Conservation (phyloP, 2,113 vertebrate genomes). For the Colinus virginianus region DNA sequence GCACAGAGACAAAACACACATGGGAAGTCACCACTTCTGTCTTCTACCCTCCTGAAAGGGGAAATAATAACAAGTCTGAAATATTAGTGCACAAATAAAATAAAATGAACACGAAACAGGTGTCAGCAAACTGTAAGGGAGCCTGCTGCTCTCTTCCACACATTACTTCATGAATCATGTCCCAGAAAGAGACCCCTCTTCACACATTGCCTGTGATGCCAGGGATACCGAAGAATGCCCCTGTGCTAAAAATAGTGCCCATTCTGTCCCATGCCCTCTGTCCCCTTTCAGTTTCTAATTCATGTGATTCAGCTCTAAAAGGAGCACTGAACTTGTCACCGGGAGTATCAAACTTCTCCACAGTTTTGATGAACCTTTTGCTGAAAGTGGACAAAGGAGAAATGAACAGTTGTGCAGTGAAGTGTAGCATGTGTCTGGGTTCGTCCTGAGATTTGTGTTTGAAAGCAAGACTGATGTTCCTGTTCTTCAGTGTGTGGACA, state of each 20-base stretch:
- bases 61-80: neutral
- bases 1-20: neutral
- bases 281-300: conserved; percentile 52
- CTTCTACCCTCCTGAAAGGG: neutral
- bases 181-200: neutral
- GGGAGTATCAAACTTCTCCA: conserved; percentile 57
- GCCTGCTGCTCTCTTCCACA: neutral
- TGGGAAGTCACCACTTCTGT: neutral
- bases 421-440: neutral
- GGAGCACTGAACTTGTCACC: conserved; percentile 7
- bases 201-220: neutral
- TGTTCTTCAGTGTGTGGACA: neutral
- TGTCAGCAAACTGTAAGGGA: neutral
- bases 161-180: neutral
- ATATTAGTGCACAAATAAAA: neutral
- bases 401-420: neutral
- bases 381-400: conserved; percentile 19
- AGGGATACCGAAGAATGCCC: conserved; percentile 17
- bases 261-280: conserved; percentile 46
- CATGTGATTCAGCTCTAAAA: conserved; percentile 25
- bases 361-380: conserved; percentile 44
- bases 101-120: conserved; percentile 26
- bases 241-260: conserved; percentile 52
- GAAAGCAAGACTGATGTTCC: neutral
- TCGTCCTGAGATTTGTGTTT: neutral